Percentiles rank a stretch among this genome's conserved stretches.
These are phyloP conservation scores for Myiothlypis coronata DNA, from an alignment of 2,797 vertebrate genomes.

Conservation along the genomic window DNA sequence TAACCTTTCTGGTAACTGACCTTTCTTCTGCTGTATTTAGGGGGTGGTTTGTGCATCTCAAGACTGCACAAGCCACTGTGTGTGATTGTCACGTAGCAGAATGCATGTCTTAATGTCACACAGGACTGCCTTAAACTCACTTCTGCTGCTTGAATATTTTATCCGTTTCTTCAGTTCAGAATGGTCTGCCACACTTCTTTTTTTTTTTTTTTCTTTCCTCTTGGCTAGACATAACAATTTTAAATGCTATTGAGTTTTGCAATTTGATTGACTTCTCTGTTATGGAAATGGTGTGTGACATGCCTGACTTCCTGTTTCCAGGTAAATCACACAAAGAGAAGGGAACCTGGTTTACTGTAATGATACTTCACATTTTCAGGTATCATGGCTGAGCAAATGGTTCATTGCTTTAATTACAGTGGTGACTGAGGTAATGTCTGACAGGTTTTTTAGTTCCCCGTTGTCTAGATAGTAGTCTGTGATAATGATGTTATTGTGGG, in stretches of 20 bases:
- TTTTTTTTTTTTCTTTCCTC: background rate
- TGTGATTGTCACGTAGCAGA: background rate
- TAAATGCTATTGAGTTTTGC: background rate
- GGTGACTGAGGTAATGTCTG: conserved; percentile 26
- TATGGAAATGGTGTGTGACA: background rate
- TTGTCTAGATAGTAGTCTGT: background rate
- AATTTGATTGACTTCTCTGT: background rate
- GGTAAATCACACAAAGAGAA: conserved; percentile 1
- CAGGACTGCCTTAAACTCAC: background rate
- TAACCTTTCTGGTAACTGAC: background rate
- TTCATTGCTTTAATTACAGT: conserved; percentile 14
- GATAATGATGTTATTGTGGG: background rate
- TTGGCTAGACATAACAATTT: background rate
- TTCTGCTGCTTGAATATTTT: background rate
- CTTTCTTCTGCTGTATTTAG: background rate
- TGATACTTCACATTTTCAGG: background rate
- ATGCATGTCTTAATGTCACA: background rate
- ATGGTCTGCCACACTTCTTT: background rate
- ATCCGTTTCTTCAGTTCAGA: background rate
- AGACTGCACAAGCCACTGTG: rapidly evolving
- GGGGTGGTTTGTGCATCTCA: background rate
- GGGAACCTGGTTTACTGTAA: background rate
- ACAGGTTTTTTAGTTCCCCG: background rate
- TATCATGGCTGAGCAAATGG: background rate
- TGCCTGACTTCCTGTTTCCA: background rate